phyloP scores from a whole-genome alignment of 2,888 invertebrate species.

The Poecilobothrus nobilitatus region DNA sequence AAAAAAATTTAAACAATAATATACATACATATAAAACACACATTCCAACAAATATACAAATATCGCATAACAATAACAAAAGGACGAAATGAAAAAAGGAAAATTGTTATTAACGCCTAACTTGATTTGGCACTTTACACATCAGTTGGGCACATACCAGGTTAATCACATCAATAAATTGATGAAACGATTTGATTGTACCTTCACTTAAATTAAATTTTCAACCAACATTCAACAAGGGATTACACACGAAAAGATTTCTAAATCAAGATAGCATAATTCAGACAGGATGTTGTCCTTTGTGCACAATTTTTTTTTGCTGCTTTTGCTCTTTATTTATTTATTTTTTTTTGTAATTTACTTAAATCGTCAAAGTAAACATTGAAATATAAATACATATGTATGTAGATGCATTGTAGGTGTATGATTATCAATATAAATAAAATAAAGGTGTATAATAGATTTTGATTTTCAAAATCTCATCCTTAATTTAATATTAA shows the following conservation, averaged over 20 bases:
- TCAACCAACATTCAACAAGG: background rate
- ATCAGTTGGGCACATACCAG: background rate
- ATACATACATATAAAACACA: too few relatives aligned
- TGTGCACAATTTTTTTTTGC: background rate
- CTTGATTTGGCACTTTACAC: conserved; percentile 1
- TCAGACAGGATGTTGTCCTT: conserved; percentile 1
- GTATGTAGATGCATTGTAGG: too few relatives aligned
- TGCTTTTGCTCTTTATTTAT: background rate
- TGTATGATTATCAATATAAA: too few relatives aligned
- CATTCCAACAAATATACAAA: too few relatives aligned
- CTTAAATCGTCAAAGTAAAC: too few relatives aligned
- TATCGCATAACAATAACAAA: background rate
- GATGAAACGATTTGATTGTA: background rate
- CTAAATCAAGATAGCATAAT: background rate
- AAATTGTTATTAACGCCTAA: conserved; percentile 1
- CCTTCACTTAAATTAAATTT: background rate
- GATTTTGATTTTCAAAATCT: too few relatives aligned
- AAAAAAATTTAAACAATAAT: background rate
- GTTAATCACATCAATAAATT: background rate
- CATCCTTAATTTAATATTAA: too few relatives aligned
- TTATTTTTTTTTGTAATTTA: too few relatives aligned
- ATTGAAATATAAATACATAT: too few relatives aligned
- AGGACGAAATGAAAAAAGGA: background rate
- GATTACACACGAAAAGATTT: conserved; percentile 1
- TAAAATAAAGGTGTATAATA: too few relatives aligned